Conservation (phyloP, 2,113 vertebrate species). For the Gymnorhina tibicen region DNA sequence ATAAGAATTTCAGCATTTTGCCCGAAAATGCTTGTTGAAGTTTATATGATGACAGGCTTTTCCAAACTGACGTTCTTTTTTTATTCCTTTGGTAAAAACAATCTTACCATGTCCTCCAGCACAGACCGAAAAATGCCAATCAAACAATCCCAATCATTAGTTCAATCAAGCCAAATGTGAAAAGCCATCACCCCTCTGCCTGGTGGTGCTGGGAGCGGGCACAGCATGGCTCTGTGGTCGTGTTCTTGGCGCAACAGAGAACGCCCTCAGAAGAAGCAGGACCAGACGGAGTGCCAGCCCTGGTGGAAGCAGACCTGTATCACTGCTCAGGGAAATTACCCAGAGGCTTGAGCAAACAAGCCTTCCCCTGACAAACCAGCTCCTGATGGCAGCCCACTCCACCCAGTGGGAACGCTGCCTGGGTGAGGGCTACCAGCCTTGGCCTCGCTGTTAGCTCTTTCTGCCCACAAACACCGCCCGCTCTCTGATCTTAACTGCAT, state of each 20-base stretch:
- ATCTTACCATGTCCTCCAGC: background rate
- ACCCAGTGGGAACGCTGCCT: background rate
- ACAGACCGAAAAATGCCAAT: background rate
- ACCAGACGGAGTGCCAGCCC: rapidly evolving
- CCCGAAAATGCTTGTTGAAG: background rate
- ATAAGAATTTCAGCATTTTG: background rate
- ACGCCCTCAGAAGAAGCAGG: rapidly evolving
- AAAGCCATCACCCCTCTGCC: rapidly evolving
- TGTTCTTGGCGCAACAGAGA: background rate
- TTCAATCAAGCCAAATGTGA: background rate
- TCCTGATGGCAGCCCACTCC: background rate
- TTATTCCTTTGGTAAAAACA: background rate
- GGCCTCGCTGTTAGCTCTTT: rapidly evolving
- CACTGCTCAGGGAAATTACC: background rate
- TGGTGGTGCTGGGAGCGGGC: rapidly evolving
- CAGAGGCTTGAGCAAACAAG: background rate
- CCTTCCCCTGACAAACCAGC: background rate
- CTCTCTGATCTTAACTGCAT: background rate
- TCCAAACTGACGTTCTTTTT: background rate
- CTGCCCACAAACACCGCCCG: background rate
- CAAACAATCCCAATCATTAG: rapidly evolving
- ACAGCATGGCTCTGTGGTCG: rapidly evolving
- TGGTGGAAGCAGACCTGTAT: background rate
- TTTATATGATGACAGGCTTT: background rate
- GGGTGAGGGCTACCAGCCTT: background rate